Evolutionary conservation across 2,113 vertebrate genomes (phyloP), one percentile per base, ranked within the genome.

Genomic region (Megaleporinus macrocephalus): DNA sequence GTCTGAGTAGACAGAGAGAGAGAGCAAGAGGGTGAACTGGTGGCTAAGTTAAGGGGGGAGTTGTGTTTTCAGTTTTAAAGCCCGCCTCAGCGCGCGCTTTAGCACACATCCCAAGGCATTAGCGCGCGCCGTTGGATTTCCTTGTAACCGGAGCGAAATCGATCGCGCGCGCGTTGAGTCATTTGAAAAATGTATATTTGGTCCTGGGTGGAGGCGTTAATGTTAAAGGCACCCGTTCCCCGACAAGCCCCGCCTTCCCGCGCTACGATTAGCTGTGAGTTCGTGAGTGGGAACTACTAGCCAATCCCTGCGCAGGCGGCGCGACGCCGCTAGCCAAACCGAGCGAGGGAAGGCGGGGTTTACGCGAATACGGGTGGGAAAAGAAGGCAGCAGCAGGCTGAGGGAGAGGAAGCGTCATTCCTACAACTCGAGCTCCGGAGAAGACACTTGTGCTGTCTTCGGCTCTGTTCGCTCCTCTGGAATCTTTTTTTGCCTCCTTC

Each of bases 161-260:
- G 1, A 15, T 36, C 20, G 72, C 61, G 74, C 62, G 65, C 83
- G 72, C 75, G 86, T 44, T 44, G 41, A 87, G 81, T 88, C 84
- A 86, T 89, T 89, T 85, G 87, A 89, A 71, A 83, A 87, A 89
- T 77, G 85, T 79, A 89, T 79, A 87, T 90, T 85, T 87, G 83
- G 87, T 86, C 85, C 84, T 36, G 87, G 90, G 89, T 86, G 91
- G 86, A 87, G 57, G 57, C 57, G 57, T 61, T 61, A 26, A 11
- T 61, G 10, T 26, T 5, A n/a, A 57, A 57, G 20, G 5, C 57
- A 24, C 24, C 57, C 10, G 24, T 5, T 13, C 26, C 26, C n/a
- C 57, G n/a, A 13, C 57, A 61, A 11, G 14, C n/a, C 12, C 57
- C n/a, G n/a, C n/a, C 57, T 4, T 61, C 57, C 22, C 22, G 57